phyloP scores from a whole-genome alignment of 2,888 invertebrate genomes.

The Imbricaverruca yamaguchii region DNA sequence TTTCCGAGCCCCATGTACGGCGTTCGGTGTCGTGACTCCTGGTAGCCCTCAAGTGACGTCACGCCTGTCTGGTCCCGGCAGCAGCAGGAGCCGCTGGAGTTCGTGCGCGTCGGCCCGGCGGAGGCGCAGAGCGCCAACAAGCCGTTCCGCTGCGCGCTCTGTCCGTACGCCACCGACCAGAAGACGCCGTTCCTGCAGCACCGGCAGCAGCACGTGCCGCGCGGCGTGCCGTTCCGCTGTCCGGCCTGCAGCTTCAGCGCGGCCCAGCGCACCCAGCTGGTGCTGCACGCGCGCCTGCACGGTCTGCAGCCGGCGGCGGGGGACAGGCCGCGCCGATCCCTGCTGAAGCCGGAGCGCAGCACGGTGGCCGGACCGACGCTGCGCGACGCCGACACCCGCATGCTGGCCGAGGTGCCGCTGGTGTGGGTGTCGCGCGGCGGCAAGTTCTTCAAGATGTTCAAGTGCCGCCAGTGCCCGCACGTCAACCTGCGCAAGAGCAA shows the following conservation, averaged over 20 bases:
- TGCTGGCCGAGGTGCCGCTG: constrained; percentile 56
- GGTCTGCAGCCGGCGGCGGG: constrained; percentile 43
- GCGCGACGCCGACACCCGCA: constrained; percentile 39
- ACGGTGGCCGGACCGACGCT: constrained; percentile 30
- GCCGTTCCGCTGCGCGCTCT: constrained; percentile 67
- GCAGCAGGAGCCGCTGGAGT: constrained; percentile 6
- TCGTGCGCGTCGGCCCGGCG: background rate
- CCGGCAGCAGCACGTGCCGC: constrained; percentile 71
- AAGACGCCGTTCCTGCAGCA: constrained; percentile 80
- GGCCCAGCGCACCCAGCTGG: constrained; percentile 65
- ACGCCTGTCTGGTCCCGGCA: background rate
- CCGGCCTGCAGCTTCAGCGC: constrained; percentile 74
- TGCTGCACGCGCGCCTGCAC: constrained; percentile 72
- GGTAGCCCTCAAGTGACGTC: too few relatives aligned
- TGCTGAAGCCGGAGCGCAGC: constrained; percentile 28
- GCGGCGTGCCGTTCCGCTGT: constrained; percentile 70
- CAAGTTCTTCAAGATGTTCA: constrained; percentile 69
- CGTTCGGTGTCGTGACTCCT: too few relatives aligned
- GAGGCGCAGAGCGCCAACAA: constrained; percentile 42
- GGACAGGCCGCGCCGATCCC: background rate
- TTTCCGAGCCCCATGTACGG: too few relatives aligned
- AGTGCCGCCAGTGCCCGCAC: constrained; percentile 76
- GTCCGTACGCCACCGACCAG: constrained; percentile 77
- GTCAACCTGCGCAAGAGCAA: constrained; percentile 71
- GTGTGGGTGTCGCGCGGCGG: constrained; percentile 69